Evolutionary conservation across 2,797 vertebrate genomes (phyloP).

Genomic region (Chelon labrosus): DNA sequence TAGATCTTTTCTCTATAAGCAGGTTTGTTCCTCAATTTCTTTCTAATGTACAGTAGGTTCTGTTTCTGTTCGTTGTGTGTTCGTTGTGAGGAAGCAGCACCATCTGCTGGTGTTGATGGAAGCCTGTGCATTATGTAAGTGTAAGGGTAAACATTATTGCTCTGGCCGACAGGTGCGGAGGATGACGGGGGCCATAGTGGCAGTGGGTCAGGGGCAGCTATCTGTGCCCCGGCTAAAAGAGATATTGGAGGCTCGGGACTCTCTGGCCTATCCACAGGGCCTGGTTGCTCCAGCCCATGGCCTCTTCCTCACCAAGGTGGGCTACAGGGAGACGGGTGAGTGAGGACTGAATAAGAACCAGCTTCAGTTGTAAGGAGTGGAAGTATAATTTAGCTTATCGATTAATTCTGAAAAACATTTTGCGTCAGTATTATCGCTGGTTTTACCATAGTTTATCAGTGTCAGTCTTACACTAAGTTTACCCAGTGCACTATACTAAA

Average conservation of each 20-base stretch:
- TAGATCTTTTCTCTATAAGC: conserved; percentile 91
- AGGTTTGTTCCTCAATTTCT: conserved; percentile 81
- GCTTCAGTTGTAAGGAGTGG: background rate
- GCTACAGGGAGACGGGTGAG: conserved; percentile 81
- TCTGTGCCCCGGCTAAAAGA: conserved; percentile 78
- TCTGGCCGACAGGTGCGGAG: conserved; percentile 87
- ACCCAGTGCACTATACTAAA: no score
- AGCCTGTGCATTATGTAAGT: background rate
- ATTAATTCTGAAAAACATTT: background rate
- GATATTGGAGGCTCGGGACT: conserved; percentile 84
- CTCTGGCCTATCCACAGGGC: conserved; percentile 78
- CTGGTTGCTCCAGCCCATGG: conserved; percentile 86
- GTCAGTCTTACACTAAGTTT: no score
- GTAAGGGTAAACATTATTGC: background rate
- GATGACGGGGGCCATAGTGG: conserved; percentile 91
- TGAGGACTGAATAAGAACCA: background rate
- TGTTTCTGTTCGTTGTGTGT: background rate
- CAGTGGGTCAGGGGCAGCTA: conserved; percentile 86
- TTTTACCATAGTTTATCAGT: no score
- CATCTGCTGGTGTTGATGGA: conserved; percentile 68
- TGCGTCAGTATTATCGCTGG: no score
- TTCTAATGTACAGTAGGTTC: background rate
- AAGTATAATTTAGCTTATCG: background rate
- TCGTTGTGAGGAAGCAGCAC: conserved; percentile 19
- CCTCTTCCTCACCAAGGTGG: conserved; percentile 90